Evolutionary conservation across 2,888 invertebrate genomes (phyloP).

Genomic region (Clanis bilineata): DNA sequence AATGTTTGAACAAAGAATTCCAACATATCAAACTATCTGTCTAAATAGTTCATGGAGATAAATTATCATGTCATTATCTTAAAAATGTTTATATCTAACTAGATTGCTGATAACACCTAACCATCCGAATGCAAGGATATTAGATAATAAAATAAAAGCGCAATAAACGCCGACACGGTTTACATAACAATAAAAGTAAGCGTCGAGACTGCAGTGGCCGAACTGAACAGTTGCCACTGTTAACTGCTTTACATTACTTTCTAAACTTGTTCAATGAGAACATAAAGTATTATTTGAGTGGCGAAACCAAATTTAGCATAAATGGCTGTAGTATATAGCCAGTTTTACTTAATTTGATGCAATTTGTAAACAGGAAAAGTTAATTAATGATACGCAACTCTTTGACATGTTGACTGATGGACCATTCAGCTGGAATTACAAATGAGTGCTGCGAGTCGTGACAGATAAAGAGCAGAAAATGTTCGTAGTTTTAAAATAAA

Average conservation of each 20-base stretch:
- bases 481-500: background rate
- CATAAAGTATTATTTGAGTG: background rate
- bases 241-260: constrained; percentile 14
- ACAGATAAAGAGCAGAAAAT: background rate
- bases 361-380: constrained; percentile 7
- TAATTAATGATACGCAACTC: background rate
- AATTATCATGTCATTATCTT: constrained; percentile 20
- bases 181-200: constrained; percentile 13
- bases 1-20: background rate
- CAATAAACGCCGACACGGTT: constrained; percentile 2
- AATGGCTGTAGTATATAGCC: background rate
- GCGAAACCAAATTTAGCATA: background rate
- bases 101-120: constrained; percentile 22
- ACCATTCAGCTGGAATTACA: background rate
- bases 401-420: background rate
- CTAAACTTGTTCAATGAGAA: constrained; percentile 14
- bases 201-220: constrained; percentile 4
- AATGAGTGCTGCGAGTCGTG: background rate
- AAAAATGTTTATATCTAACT: constrained; percentile 18
- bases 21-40: background rate
- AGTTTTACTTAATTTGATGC: background rate
- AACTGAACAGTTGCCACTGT: constrained; percentile 3
- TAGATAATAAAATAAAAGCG: constrained; percentile 15
- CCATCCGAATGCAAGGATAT: constrained; percentile 9
- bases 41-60: constrained; percentile 16